Conservation (phyloP, 2,797 vertebrate genomes). For the Tenualosa ilisha region DNA sequence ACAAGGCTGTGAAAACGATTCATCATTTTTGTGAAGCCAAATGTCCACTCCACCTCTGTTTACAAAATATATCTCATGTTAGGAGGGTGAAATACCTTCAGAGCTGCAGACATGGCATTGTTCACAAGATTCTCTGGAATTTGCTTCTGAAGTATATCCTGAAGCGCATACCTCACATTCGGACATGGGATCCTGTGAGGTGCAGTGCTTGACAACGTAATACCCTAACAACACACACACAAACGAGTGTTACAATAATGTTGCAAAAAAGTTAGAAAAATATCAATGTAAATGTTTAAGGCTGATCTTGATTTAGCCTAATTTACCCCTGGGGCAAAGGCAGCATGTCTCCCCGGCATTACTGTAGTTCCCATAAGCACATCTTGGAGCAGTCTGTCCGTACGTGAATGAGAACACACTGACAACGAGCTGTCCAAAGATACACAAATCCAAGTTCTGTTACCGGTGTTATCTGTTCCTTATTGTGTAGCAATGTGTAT, state of each 20-base stretch:
- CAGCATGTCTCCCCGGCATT: constrained; percentile 40
- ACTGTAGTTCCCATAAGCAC: constrained; percentile 16
- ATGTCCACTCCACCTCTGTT: background rate
- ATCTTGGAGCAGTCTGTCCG: background rate
- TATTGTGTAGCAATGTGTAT: too few relatives aligned
- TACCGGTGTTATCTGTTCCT: too few relatives aligned
- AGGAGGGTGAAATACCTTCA: constrained; percentile 52
- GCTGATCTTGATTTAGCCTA: background rate
- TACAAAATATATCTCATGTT: background rate
- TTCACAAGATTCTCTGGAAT: fast-evolving
- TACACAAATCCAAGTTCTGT: too few relatives aligned
- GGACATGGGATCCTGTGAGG: fast-evolving
- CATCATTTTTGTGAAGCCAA: background rate
- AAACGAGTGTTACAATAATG: background rate
- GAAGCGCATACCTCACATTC: fast-evolving
- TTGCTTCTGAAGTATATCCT: constrained; percentile 38
- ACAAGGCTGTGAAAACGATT: background rate
- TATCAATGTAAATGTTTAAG: background rate
- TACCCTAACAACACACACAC: constrained; percentile 53
- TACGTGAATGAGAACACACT: background rate
- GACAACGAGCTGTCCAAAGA: background rate
- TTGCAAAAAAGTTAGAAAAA: constrained; percentile 36
- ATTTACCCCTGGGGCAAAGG: background rate
- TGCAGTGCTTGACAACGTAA: constrained; percentile 33
- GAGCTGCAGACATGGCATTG: constrained; percentile 53